Conservation (phyloP, 2,797 vertebrate species). For the Myotis vivesi region DNA sequence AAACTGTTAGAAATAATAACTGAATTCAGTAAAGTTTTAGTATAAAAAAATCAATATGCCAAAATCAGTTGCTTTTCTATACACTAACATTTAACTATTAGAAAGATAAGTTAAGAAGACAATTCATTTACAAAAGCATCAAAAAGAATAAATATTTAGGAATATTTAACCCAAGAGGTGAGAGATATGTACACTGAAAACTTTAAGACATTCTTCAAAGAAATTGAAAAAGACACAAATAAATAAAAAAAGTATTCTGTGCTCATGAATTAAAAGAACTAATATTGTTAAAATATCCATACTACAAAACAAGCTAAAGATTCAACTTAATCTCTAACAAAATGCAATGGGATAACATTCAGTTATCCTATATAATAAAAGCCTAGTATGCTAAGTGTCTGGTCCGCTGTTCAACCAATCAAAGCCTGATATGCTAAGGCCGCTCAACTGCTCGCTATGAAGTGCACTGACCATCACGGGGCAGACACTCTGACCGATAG, state of each 20-base stretch:
- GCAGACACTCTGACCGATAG: accelerated
- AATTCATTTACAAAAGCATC: not conserved
- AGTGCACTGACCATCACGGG: too few species aligned
- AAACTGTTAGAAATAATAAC: not conserved
- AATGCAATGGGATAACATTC: not conserved
- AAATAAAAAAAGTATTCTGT: not conserved
- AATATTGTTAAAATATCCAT: not conserved
- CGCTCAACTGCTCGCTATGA: too few species aligned
- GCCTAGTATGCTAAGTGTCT: too few species aligned
- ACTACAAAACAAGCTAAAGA: not conserved
- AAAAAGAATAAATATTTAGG: not conserved
- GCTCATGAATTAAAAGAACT: not conserved
- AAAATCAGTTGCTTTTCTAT: not conserved
- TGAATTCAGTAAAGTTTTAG: not conserved
- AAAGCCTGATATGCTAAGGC: too few species aligned
- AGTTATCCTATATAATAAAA: not conserved
- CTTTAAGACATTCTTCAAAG: not conserved
- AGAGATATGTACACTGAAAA: not conserved
- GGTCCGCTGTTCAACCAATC: too few species aligned
- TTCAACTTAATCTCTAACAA: not conserved
- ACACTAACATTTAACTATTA: not conserved
- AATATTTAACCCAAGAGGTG: not conserved
- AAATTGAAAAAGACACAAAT: not conserved
- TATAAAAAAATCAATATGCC: not conserved
- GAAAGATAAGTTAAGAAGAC: not conserved